Evolutionary conservation across 2,113 vertebrate species (phyloP).

Genomic region (Cnemophilus loriae): DNA sequence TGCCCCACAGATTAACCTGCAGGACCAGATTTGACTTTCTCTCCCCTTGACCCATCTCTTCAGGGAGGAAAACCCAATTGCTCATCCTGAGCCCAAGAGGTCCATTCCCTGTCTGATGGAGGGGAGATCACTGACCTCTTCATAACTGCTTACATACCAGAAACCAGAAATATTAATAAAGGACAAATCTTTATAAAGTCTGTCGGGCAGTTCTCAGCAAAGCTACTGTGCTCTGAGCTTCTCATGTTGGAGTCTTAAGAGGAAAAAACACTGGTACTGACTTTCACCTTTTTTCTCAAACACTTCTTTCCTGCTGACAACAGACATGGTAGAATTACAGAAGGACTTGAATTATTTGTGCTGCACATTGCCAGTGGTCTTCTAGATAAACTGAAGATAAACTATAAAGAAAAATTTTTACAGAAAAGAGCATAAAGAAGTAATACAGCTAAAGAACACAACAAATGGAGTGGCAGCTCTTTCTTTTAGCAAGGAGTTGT

Average conservation of each 20-base stretch:
- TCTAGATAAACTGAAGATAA: neutral
- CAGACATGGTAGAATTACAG: neutral
- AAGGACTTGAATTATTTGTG: neutral
- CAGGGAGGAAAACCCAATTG: neutral
- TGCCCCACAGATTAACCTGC: neutral
- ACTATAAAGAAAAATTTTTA: neutral
- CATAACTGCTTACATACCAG: neutral
- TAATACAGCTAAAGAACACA: neutral
- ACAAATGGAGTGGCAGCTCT: neutral
- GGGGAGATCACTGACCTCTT: neutral
- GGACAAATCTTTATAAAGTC: neutral
- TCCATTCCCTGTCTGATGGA: neutral
- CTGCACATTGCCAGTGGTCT: neutral
- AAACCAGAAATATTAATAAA: neutral
- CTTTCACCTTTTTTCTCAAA: neutral
- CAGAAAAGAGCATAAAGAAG: neutral
- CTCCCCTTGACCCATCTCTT: neutral
- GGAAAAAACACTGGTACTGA: neutral
- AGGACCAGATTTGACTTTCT: neutral
- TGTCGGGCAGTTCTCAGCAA: neutral
- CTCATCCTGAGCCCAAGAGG: neutral
- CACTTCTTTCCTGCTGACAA: rapidly evolving
- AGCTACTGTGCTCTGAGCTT: neutral
- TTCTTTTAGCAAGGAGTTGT: neutral
- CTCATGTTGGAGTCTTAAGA: neutral